Evolutionary conservation across 1,140 invertebrate species (phyloP).

Genomic region (Meloidogyne hapla): DNA sequence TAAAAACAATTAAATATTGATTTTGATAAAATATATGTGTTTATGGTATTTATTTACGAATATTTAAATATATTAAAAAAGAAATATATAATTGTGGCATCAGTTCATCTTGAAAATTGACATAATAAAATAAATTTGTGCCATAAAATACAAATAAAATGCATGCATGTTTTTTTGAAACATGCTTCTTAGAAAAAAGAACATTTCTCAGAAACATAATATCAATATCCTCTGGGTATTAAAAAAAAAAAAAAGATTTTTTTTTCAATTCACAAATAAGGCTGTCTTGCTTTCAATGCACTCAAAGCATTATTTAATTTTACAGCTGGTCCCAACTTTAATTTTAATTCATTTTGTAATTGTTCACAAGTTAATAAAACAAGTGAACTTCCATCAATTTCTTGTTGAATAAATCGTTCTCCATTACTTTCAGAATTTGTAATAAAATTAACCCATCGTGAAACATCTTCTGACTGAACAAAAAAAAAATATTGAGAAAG

Average conservation of each 20-base stretch:
- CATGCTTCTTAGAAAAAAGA: too few relatives aligned
- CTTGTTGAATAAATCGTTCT: slow-evolving; percentile 29
- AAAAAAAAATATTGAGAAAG: neutral
- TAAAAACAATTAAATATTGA: too few relatives aligned
- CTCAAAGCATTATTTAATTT: slow-evolving; percentile 24
- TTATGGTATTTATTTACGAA: too few relatives aligned
- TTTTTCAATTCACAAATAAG: neutral
- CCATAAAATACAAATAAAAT: too few relatives aligned
- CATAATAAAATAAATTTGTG: too few relatives aligned
- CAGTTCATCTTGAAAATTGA: too few relatives aligned
- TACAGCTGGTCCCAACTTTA: slow-evolving; percentile 31
- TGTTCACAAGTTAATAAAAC: slow-evolving; percentile 26
- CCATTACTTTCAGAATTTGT: slow-evolving; percentile 25
- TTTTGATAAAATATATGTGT: too few relatives aligned
- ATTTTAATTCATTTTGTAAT: slow-evolving; percentile 16
- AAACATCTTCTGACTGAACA: slow-evolving; percentile 27
- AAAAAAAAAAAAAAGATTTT: neutral
- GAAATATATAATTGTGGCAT: too few relatives aligned
- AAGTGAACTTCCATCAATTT: slow-evolving; percentile 32
- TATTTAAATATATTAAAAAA: too few relatives aligned
- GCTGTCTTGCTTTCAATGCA: slow-evolving; percentile 6
- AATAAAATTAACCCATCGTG: slow-evolving; percentile 30
- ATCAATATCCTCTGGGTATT: neutral
- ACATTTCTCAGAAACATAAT: too few relatives aligned
- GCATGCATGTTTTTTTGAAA: too few relatives aligned